These are phyloP conservation scores for Cheiracanthium punctorium DNA, from an alignment of 2,888 invertebrate species.

Conservation along the genomic window DNA sequence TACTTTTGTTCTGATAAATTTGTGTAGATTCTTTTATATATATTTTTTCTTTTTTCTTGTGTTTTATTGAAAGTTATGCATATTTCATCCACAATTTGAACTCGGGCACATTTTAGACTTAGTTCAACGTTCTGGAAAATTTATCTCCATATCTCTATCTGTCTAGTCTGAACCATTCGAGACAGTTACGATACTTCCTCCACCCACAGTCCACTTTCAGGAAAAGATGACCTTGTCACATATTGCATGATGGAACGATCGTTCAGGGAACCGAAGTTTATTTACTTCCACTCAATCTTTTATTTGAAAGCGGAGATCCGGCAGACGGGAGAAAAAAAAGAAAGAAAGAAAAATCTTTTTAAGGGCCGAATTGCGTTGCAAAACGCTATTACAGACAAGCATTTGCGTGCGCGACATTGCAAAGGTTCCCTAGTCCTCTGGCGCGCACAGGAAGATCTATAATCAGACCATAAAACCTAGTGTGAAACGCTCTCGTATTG, in stretches of 20 bases:
- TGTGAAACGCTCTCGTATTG: neutral
- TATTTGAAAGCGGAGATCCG: neutral
- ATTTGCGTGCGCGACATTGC: neutral
- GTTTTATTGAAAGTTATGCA: too few species aligned
- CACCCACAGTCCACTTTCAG: neutral
- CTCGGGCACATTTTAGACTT: too few species aligned
- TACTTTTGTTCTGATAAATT: too few species aligned
- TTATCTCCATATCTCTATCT: too few species aligned
- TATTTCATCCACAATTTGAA: too few species aligned
- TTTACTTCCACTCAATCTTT: neutral
- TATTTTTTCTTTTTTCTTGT: too few species aligned
- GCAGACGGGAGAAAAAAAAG: neutral
- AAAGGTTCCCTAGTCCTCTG: neutral
- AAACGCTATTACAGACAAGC: neutral
- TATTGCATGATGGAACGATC: neutral
- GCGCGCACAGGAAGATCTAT: neutral
- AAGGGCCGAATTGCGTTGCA: neutral
- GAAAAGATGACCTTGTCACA: neutral
- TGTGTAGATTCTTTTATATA: too few species aligned
- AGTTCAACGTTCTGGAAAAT: too few species aligned
- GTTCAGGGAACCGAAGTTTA: neutral
- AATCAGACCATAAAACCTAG: neutral
- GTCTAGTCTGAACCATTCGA: too few species aligned
- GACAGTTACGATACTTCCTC: too few species aligned
- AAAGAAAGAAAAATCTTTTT: neutral